Conservation (phyloP, 92 coral and sea anemone species). For the Muricea muricata region DNA sequence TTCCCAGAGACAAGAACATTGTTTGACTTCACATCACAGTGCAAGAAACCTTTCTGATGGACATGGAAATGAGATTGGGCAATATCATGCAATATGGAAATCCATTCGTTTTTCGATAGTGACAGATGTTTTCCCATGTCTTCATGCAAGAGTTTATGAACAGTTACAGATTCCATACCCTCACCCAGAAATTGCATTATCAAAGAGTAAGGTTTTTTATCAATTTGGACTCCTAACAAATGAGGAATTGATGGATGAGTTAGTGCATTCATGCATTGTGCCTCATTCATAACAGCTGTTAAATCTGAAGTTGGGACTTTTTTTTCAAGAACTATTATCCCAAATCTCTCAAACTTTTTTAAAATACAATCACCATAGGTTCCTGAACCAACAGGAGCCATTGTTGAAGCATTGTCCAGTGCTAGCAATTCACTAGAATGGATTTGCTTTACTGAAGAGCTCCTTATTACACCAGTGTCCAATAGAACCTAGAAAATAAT, state of each 20-base stretch:
- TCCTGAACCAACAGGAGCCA: background rate
- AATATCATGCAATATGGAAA: background rate
- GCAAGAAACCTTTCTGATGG: background rate
- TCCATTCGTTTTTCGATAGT: background rate
- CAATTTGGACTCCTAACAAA: background rate
- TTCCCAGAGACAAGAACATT: background rate
- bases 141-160: background rate
- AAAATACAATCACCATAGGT: too few relatives aligned
- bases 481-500: background rate
- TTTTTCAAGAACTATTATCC: background rate
- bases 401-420: background rate
- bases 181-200: constrained; percentile 2
- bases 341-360: background rate
- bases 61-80: background rate
- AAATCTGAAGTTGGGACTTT: background rate
- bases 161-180: background rate
- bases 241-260: constrained; percentile 1
- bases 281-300: background rate
- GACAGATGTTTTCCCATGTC: background rate
- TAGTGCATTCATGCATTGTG: background rate
- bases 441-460: constrained; percentile 1
- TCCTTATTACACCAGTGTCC: background rate
- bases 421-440: background rate
- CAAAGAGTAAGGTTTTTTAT: background rate
- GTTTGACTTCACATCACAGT: background rate